Evolutionary conservation across 2,113 vertebrate species (phyloP).

Genomic region (Pomatostomus ruficeps): DNA sequence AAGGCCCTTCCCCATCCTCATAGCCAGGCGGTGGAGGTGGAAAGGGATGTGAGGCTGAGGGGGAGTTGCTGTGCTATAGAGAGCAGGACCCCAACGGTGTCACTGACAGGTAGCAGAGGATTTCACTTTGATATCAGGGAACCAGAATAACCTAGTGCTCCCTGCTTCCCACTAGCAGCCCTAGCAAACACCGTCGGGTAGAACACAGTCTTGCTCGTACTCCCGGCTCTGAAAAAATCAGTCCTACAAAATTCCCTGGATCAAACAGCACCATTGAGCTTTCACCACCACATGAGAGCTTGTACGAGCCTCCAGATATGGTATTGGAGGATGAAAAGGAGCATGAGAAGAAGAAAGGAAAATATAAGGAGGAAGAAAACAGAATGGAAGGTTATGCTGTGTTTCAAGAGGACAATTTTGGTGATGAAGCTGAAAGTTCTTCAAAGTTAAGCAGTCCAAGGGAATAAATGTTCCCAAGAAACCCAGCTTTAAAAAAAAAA

Average conservation of each 20-base stretch:
- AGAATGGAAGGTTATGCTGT: slow-evolving; percentile 89
- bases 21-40: neutral
- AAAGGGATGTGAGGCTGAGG: fast-evolving
- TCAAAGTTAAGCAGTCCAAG: slow-evolving; percentile 91
- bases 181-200: slow-evolving; percentile 82
- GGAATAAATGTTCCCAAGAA: slow-evolving; percentile 92
- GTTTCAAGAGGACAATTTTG: slow-evolving; percentile 91
- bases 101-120: slow-evolving; percentile 71
- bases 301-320: slow-evolving; percentile 81
- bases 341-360: slow-evolving; percentile 91
- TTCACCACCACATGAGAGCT: slow-evolving; percentile 83
- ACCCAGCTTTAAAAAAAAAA: slow-evolving; percentile 87
- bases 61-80: neutral
- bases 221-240: slow-evolving; percentile 92
- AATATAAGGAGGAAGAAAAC: slow-evolving; percentile 95
- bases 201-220: slow-evolving; percentile 85
- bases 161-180: slow-evolving; percentile 89
- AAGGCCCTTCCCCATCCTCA: too few species aligned
- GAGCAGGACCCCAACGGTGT: fast-evolving
- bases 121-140: slow-evolving; percentile 49
- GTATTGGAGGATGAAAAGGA: slow-evolving; percentile 89
- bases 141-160: slow-evolving; percentile 90
- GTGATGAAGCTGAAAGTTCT: slow-evolving; percentile 89
- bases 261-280: slow-evolving; percentile 84
- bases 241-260: slow-evolving; percentile 88